Percentiles rank a stretch among this genome's conserved stretches.
phyloP scores from a whole-genome alignment of 2,888 invertebrate species.

The Lasiommata megera region DNA sequence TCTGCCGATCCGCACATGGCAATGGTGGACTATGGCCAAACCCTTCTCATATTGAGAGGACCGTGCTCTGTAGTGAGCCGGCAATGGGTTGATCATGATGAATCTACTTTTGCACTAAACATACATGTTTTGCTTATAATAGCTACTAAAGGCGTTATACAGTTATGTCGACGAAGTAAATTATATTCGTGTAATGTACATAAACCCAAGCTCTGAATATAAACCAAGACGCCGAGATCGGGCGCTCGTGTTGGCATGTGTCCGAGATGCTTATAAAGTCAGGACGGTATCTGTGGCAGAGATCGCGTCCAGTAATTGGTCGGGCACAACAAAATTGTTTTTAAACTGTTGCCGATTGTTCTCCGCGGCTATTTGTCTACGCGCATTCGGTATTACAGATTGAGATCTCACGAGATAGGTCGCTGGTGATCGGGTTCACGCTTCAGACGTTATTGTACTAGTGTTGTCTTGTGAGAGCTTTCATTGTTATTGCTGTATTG shows the following conservation, averaged over 20 bases:
- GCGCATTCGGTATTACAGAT: constrained; percentile 61
- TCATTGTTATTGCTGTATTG: constrained; percentile 11
- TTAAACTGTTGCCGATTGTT: constrained; percentile 76
- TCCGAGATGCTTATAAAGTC: background rate
- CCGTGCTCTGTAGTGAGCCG: too few species aligned
- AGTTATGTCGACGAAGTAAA: too few species aligned
- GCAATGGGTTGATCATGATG: too few species aligned
- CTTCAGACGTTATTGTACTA: constrained; percentile 41
- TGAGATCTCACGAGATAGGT: constrained; percentile 54
- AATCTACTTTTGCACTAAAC: too few species aligned
- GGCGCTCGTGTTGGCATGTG: background rate
- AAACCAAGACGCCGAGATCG: background rate
- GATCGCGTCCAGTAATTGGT: constrained; percentile 75
- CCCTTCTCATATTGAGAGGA: too few species aligned
- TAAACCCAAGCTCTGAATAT: too few species aligned
- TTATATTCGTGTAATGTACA: too few species aligned
- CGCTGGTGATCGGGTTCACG: constrained; percentile 59
- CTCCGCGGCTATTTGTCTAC: constrained; percentile 76
- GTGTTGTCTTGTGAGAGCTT: constrained; percentile 14
- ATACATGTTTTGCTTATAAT: too few species aligned
- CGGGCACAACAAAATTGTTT: constrained; percentile 75
- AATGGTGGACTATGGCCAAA: too few species aligned
- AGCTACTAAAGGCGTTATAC: too few species aligned
- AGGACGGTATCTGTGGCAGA: constrained; percentile 54
- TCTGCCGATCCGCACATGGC: too few species aligned